Percentiles rank a stretch among this genome's conserved stretches.
phyloP scores from a whole-genome alignment of 2,797 vertebrate genomes.

The Parambassis ranga region DNA sequence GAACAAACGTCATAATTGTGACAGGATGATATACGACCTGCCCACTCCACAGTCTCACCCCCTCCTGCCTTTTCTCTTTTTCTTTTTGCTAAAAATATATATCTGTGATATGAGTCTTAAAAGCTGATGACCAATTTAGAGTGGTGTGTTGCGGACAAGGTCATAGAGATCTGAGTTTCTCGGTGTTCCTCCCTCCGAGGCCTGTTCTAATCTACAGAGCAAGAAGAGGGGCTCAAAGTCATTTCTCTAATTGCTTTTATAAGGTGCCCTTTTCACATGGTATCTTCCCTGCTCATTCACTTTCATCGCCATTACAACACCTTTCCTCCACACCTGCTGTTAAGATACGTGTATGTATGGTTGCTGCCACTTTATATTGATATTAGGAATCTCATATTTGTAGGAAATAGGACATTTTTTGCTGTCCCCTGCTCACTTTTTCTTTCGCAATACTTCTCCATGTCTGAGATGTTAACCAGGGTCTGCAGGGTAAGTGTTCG shows the following conservation, averaged over 20 bases:
- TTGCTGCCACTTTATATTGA: constrained; percentile 8
- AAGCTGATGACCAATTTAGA: constrained; percentile 81
- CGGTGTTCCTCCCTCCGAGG: constrained; percentile 69
- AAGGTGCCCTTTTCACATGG: constrained; percentile 81
- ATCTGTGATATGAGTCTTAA: constrained; percentile 79
- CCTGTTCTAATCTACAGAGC: constrained; percentile 76
- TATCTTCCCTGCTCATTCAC: constrained; percentile 71
- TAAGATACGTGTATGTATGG: constrained; percentile 10
- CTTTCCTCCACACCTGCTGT: constrained; percentile 58
- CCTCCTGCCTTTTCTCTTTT: constrained; percentile 55
- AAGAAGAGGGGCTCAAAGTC: constrained; percentile 78
- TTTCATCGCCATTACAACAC: constrained; percentile 64
- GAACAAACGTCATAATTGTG: constrained; percentile 89
- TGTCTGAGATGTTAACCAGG: constrained; percentile 19
- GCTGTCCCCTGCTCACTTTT: not conserved
- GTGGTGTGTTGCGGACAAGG: constrained; percentile 79
- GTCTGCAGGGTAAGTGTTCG: constrained; percentile 53
- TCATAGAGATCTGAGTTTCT: constrained; percentile 64
- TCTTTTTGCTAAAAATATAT: constrained; percentile 77
- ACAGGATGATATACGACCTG: constrained; percentile 86
- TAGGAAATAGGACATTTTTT: not conserved
- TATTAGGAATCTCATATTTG: not conserved
- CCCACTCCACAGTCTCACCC: constrained; percentile 52
- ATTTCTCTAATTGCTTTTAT: constrained; percentile 82
- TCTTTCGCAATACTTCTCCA: not conserved